These are phyloP conservation scores for Andinoacara biseriatus DNA, from an alignment of 2,113 vertebrate species.

Conservation along the genomic window DNA sequence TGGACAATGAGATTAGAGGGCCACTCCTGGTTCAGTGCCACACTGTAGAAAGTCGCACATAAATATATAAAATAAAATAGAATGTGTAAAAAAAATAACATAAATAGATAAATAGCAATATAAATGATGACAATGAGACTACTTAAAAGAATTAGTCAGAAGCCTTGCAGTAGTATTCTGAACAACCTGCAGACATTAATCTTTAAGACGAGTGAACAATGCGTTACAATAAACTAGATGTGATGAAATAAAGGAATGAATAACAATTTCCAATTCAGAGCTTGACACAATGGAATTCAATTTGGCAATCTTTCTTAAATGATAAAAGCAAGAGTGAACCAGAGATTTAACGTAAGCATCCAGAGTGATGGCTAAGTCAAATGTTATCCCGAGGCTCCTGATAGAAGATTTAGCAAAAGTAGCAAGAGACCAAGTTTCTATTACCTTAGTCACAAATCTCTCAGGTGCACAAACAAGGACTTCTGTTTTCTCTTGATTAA, in stretches of 20 bases:
- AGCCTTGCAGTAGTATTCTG: background rate
- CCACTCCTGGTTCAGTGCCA: too few relatives aligned
- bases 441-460: background rate
- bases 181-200: background rate
- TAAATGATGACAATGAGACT: background rate
- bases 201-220: background rate
- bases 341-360: background rate
- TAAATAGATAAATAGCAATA: too few relatives aligned
- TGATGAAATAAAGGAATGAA: background rate
- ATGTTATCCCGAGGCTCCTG: background rate
- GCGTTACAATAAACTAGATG: background rate
- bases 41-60: too few relatives aligned
- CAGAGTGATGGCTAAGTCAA: background rate
- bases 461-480: background rate
- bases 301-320: background rate
- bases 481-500: background rate
- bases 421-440: background rate
- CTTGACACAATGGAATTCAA: background rate
- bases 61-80: too few relatives aligned
- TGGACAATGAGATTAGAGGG: too few relatives aligned
- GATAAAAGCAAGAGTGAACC: background rate
- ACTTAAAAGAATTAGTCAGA: background rate
- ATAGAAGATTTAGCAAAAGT: background rate
- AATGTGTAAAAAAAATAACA: too few relatives aligned
- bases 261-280: background rate